A percentile compares a stretch with the other conserved stretches of the same genome.
These are phyloP conservation scores for Enteromius thamalakanensis DNA, from an alignment of 2,797 vertebrate genomes.

Conservation along the genomic window DNA sequence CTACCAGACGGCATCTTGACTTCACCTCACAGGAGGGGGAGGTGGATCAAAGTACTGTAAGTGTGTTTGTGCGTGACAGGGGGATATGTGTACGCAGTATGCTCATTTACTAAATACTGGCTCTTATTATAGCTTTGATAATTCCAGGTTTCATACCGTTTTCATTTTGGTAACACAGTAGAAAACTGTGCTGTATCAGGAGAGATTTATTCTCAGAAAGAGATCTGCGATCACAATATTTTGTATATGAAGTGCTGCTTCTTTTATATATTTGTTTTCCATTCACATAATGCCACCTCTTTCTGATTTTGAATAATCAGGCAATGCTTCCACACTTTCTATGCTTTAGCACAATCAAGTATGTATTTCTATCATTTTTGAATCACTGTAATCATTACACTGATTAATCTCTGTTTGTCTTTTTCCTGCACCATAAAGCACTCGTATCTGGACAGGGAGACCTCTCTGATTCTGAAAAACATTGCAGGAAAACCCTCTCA, in stretches of 20 bases:
- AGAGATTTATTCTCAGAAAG: not conserved
- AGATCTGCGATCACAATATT: not conserved
- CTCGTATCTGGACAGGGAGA: slow-evolving; percentile 99
- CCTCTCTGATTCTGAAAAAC: slow-evolving; percentile 98
- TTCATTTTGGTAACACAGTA: not conserved
- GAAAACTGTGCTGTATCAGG: not conserved
- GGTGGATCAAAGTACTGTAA: slow-evolving; percentile 85
- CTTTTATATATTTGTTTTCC: not conserved
- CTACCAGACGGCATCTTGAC: slow-evolving; percentile 81
- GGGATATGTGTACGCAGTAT: slow-evolving; percentile 20
- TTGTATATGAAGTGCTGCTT: not conserved
- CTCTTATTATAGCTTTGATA: not conserved
- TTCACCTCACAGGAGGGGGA: slow-evolving; percentile 81
- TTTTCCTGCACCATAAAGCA: slow-evolving; percentile 86
- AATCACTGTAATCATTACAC: slow-evolving; percentile 74
- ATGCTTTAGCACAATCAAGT: slow-evolving; percentile 52
- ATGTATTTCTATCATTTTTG: slow-evolving; percentile 64
- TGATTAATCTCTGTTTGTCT: slow-evolving; percentile 80
- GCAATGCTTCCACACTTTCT: slow-evolving; percentile 71
- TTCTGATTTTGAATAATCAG: slow-evolving; percentile 6
- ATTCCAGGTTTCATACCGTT: not conserved
- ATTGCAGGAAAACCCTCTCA: slow-evolving; percentile 99
- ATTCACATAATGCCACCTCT: slow-evolving; percentile 53
- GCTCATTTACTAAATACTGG: slow-evolving; percentile 23
- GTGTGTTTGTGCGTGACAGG: slow-evolving; percentile 27